A percentile compares a stretch with the other conserved stretches of the same genome.
phyloP scores from a whole-genome alignment of 30 jellyfish, hydroid and myxozoan genomes.

The Haliclystus octoradiatus region DNA sequence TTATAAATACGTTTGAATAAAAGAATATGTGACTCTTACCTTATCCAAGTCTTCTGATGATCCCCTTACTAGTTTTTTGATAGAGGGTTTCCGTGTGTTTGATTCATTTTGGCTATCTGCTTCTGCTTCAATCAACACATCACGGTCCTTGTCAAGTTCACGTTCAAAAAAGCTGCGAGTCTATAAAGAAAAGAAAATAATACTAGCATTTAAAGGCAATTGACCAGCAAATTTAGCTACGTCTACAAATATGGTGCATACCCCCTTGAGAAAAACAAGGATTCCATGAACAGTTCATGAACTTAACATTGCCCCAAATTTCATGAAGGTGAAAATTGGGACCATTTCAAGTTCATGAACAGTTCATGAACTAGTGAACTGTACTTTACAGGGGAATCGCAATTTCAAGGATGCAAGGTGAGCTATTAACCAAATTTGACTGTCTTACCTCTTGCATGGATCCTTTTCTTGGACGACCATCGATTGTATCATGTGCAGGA shows the following conservation, averaged over 20 bases:
- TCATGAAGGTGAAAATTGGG: too few relatives aligned
- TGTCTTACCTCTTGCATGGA: slow-evolving; percentile 26
- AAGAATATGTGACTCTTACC: too few relatives aligned
- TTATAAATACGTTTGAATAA: too few relatives aligned
- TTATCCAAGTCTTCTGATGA: background rate
- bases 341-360: too few relatives aligned
- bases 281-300: too few relatives aligned
- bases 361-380: too few relatives aligned
- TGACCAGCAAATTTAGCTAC: too few relatives aligned
- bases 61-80: background rate
- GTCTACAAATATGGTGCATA: too few relatives aligned
- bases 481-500: slow-evolving; percentile 14
- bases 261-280: too few relatives aligned
- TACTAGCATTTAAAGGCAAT: too few relatives aligned
- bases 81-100: background rate
- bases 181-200: background rate
- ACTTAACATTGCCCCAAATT: too few relatives aligned
- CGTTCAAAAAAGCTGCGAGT: slow-evolving; percentile 1
- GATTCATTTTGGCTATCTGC: background rate
- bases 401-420: background rate
- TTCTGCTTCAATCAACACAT: background rate
- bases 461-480: slow-evolving; percentile 4
- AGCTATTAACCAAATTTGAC: too few relatives aligned
- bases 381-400: background rate
- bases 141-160: background rate